phyloP scores from a whole-genome alignment of 2,797 vertebrate genomes.

The Sphaeramia orbicularis region DNA sequence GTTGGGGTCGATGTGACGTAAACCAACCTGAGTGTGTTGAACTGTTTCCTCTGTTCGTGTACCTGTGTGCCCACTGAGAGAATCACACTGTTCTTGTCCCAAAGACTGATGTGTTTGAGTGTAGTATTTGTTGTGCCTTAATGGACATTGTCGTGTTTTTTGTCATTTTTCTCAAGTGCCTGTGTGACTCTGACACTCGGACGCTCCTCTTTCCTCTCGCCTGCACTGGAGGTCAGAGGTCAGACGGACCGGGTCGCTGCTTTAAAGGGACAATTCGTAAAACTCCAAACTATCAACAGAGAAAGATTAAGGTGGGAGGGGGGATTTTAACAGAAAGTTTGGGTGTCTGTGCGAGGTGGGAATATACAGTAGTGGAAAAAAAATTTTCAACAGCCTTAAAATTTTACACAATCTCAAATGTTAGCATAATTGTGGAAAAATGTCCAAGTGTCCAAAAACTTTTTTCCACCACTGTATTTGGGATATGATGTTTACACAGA shows the following conservation, averaged over 20 bases:
- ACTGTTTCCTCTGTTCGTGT: slow-evolving; percentile 11
- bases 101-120: slow-evolving; percentile 67
- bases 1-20: slow-evolving; percentile 1
- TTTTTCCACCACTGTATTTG: no score
- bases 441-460: no score
- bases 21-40: not conserved
- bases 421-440: no score
- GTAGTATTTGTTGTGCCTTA: slow-evolving; percentile 84
- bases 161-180: slow-evolving; percentile 91
- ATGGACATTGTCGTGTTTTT: slow-evolving; percentile 77
- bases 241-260: slow-evolving; percentile 10
- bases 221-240: slow-evolving; percentile 35
- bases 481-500: no score
- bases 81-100: slow-evolving; percentile 54
- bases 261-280: not conserved
- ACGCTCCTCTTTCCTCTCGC: not conserved
- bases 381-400: no score
- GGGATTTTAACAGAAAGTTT: no score
- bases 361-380: no score
- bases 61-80: slow-evolving; percentile 19
- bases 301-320: no score
- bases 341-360: no score
- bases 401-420: no score
- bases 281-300: no score
- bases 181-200: slow-evolving; percentile 83